phyloP scores from a whole-genome alignment of 2,888 invertebrate genomes.

The Dexiosoma caninum region DNA sequence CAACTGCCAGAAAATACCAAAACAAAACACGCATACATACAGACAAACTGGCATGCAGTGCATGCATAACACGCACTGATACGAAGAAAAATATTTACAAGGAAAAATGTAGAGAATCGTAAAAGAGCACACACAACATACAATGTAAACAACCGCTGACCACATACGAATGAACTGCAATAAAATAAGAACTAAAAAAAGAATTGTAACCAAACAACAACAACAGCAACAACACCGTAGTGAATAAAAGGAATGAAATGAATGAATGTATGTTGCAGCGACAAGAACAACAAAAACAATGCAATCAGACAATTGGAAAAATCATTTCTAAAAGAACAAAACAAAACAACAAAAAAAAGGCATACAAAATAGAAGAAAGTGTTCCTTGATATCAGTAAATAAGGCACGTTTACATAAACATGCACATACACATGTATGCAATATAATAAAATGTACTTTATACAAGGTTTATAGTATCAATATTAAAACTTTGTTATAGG shows the following conservation, averaged over 20 bases:
- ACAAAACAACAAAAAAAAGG: no score
- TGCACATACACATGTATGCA: neutral
- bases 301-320: slow-evolving; percentile 41
- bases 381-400: neutral
- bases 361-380: neutral
- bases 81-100: neutral
- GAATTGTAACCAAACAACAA: slow-evolving; percentile 19
- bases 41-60: neutral
- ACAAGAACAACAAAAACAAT: slow-evolving; percentile 32
- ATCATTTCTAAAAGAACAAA: slow-evolving; percentile 12
- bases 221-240: neutral
- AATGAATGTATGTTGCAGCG: slow-evolving; percentile 22
- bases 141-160: slow-evolving; percentile 58
- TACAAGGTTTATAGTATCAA: no score
- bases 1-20: neutral
- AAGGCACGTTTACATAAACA: neutral
- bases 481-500: no score
- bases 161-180: slow-evolving; percentile 56
- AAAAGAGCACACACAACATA: slow-evolving; percentile 22
- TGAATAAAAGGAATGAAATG: neutral
- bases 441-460: no score
- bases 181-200: slow-evolving; percentile 13
- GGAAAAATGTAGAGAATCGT: neutral
- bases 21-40: neutral
- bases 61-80: neutral